A percentile compares a stretch with the other conserved stretches of the same genome.
phyloP scores from a whole-genome alignment of 2,113 vertebrate species.

The Paraplagusia blochii region DNA sequence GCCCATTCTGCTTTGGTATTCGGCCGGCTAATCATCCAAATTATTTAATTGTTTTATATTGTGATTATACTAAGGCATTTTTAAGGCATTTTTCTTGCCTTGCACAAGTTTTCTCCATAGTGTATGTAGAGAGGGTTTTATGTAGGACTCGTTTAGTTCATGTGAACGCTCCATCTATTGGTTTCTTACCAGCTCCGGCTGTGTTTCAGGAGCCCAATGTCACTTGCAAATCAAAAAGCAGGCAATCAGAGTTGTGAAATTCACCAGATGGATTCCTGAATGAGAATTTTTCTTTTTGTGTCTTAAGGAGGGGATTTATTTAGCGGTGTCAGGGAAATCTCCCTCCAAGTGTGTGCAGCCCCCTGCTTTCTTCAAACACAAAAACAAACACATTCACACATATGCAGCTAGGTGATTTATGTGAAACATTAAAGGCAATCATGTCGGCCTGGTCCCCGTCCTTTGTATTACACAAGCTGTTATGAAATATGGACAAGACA shows the following conservation, averaged over 20 bases:
- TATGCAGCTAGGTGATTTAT: conserved; percentile 64
- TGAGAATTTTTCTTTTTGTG: conserved; percentile 64
- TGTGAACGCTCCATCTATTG: too few relatives aligned
- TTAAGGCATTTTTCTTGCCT: too few relatives aligned
- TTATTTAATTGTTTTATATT: too few relatives aligned
- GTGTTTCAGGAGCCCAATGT: too few relatives aligned
- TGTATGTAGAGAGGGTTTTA: too few relatives aligned
- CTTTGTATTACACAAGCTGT: conserved; percentile 52
- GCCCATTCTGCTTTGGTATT: too few relatives aligned
- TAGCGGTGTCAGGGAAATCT: conserved; percentile 56
- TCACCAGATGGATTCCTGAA: conserved; percentile 58
- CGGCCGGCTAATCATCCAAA: too few relatives aligned
- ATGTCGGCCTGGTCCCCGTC: conserved; percentile 59
- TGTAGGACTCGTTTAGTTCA: too few relatives aligned
- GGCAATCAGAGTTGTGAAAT: not conserved
- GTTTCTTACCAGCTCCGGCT: too few relatives aligned
- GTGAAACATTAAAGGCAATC: conserved; percentile 75
- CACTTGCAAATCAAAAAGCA: too few relatives aligned
- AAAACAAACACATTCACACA: not conserved
- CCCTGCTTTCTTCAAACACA: conserved; percentile 3
- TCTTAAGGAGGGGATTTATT: conserved; percentile 72
- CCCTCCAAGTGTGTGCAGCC: conserved; percentile 39
- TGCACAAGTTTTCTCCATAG: too few relatives aligned
- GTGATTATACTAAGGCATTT: too few relatives aligned
- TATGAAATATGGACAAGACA: conserved; percentile 66